A percentile compares a stretch with the other conserved stretches of the same genome.
These are phyloP conservation scores for Neolamprologus kungweensis DNA, from an alignment of 2,113 vertebrate genomes.

Conservation along the genomic window DNA sequence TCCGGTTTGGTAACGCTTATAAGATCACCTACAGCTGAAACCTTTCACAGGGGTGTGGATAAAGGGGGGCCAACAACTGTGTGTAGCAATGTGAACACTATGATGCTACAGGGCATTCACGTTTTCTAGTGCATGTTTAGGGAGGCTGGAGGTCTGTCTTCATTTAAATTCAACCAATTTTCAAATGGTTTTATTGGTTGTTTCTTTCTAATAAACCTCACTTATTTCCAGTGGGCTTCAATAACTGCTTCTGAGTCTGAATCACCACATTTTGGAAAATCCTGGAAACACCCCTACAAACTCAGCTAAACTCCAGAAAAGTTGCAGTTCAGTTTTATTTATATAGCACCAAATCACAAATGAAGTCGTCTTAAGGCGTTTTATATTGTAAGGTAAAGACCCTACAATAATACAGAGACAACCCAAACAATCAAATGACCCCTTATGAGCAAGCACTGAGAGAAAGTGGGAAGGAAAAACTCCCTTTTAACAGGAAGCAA, in stretches of 20 bases:
- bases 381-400: not conserved
- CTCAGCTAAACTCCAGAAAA: not conserved
- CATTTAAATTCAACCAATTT: not conserved
- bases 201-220: not conserved
- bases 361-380: accelerated
- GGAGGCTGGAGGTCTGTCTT: not conserved
- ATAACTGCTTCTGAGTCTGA: not conserved
- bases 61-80: not conserved
- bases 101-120: not conserved
- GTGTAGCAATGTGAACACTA: not conserved
- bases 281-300: not conserved
- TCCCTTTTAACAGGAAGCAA: not conserved
- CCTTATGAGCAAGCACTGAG: not conserved
- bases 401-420: not conserved
- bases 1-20: accelerated
- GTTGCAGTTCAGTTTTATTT: not conserved
- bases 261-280: not conserved
- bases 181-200: not conserved
- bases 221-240: not conserved
- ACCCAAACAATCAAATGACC: not conserved
- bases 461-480: not conserved
- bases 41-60: not conserved
- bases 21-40: not conserved
- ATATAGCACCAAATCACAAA: not conserved
- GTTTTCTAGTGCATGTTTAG: not conserved